phyloP scores from a whole-genome alignment of 1,140 invertebrate genomes.

The Chionoecetes opilio region DNA sequence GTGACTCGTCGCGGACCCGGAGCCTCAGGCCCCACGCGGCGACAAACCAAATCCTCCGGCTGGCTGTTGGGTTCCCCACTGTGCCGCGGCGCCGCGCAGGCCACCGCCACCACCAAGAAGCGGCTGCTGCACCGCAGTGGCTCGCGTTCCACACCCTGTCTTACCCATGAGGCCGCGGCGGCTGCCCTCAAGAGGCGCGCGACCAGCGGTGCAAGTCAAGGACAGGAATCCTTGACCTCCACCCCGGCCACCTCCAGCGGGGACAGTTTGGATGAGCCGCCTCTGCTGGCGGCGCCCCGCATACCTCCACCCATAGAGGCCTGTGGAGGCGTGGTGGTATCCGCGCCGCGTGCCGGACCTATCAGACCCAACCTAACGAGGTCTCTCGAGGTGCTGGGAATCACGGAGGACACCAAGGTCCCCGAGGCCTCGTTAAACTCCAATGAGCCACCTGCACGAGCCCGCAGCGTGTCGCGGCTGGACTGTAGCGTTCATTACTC shows the following conservation, averaged over 20 bases:
- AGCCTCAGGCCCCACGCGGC: conserved; percentile 59
- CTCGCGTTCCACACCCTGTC: conserved; percentile 72
- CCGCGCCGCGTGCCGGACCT: background rate
- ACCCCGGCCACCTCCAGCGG: conserved; percentile 83
- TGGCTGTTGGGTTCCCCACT: conserved; percentile 74
- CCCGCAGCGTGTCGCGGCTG: conserved; percentile 71
- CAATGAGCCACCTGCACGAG: conserved; percentile 34
- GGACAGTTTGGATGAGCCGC: conserved; percentile 82
- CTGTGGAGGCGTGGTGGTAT: conserved; percentile 45
- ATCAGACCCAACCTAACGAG: conserved; percentile 54
- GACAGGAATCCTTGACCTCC: conserved; percentile 89
- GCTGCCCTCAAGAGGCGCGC: conserved; percentile 41
- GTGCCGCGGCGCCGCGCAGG: conserved; percentile 64
- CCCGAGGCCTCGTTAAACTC: background rate
- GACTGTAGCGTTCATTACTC: conserved; percentile 80
- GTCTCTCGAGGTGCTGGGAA: conserved; percentile 69
- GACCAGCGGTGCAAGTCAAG: background rate
- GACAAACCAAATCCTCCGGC: conserved; percentile 70
- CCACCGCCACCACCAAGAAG: conserved; percentile 30
- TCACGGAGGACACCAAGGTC: conserved; percentile 43
- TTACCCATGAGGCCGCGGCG: conserved; percentile 41
- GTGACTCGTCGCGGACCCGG: conserved; percentile 51
- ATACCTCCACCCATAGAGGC: background rate
- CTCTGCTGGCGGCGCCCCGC: conserved; percentile 7
- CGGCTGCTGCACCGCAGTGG: conserved; percentile 72